These are phyloP conservation scores for Hycleus phaleratus DNA, from an alignment of 1,140 invertebrate species.

Conservation along the genomic window DNA sequence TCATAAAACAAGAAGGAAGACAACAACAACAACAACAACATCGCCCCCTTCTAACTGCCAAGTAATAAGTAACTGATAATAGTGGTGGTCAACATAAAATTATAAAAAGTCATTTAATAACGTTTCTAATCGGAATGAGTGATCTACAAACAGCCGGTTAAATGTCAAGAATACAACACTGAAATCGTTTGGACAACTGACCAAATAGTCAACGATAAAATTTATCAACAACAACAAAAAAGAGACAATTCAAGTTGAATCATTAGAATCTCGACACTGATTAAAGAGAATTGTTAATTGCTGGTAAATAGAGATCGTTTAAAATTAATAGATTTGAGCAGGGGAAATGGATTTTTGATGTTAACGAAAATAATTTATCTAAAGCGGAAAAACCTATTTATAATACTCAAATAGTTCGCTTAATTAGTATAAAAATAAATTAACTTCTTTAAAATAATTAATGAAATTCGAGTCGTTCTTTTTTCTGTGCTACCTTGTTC, in stretches of 20 bases:
- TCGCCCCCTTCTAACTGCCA: slow-evolving; percentile 5
- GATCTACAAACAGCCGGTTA: background rate
- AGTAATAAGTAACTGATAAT: slow-evolving; percentile 6
- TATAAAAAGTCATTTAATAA: background rate
- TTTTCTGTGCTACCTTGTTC: background rate
- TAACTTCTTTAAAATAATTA: slow-evolving; percentile 17
- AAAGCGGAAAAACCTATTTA: slow-evolving; percentile 4
- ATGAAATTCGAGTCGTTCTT: slow-evolving; percentile 9
- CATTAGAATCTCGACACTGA: background rate
- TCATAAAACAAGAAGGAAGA: too few relatives aligned
- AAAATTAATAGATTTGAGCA: background rate
- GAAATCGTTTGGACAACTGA: too few relatives aligned
- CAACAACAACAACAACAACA: background rate
- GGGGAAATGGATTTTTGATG: background rate
- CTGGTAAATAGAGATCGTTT: background rate
- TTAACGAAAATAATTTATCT: slow-evolving; percentile 1
- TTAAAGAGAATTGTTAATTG: background rate
- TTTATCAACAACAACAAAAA: background rate
- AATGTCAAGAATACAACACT: too few relatives aligned
- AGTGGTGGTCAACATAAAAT: background rate
- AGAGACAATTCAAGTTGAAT: background rate
- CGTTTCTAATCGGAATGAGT: background rate
- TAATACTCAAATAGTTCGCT: background rate
- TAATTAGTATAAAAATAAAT: slow-evolving; percentile 18
- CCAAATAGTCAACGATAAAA: background rate